Evolutionary conservation across 1,140 invertebrate genomes (phyloP), one percentile per base, ranked within the genome.

Genomic region (Drosophila oshimai): DNA sequence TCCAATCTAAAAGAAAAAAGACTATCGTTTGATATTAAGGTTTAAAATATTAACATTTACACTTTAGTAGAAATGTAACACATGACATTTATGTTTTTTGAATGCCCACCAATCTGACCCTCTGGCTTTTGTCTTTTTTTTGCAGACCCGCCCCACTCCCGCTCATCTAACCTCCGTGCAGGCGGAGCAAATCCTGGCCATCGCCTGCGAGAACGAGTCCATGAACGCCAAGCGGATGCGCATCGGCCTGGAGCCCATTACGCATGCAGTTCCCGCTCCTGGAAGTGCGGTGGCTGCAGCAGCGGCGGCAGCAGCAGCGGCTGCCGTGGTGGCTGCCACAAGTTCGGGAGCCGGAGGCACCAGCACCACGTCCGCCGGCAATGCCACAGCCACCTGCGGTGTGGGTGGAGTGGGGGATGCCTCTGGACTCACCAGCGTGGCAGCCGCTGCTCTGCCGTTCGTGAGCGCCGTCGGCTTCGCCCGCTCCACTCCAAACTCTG

Each of bases 151-250:
- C 72, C 97, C 97, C n/a, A 98, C 97, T 24, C 97, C 97, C 44
- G 97, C 98, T 29, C 98, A 99, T 92, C 93, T 99, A 86, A 99
- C 98, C 29, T 98, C 97, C 60, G 97, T 98, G 47, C 97, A 98
- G 91, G 98, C 98, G 6, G 98, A 99, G 91, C 97, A 98, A 92
- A 97, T 99, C 86, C 93, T 99, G 89, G 97, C 97, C 68, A 95
- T 96, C 76, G 98, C 98, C 37, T 99, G 98, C 91, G 98, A 99
- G 92, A 99, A 99, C 91, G 98, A 99, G 92, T 97, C 96, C 90
- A 95, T 98, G 90, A 99, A 99, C 91, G 98, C 97, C 22, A 99
- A 98, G 92, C 94, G 97, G 79, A 98, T 99, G 97, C 94, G 97
- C 67, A 94, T 98, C 81, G 98, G 98, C 50, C 92, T 99, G 73